Percentiles rank a stretch among this genome's conserved stretches.
These are phyloP conservation scores for Apis mellifera DNA, from an alignment of 1,140 invertebrate species.

Conservation along the genomic window DNA sequence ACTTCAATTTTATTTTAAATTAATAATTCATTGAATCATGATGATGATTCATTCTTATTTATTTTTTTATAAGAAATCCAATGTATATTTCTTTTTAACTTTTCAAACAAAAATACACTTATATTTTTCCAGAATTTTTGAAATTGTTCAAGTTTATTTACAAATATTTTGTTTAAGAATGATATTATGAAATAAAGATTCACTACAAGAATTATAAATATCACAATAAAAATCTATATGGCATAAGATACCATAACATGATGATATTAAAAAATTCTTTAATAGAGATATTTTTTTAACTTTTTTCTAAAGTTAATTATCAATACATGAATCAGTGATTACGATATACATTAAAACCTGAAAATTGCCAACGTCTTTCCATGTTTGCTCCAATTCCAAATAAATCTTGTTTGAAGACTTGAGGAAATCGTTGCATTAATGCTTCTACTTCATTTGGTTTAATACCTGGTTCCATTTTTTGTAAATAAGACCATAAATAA, in stretches of 20 bases:
- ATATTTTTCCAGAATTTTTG: neutral
- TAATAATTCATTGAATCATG: neutral
- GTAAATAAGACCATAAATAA: constrained; percentile 92
- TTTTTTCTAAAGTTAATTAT: constrained; percentile 21
- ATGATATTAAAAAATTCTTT: constrained; percentile 27
- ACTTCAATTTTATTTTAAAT: neutral
- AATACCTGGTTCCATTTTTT: constrained; percentile 86
- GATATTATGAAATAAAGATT: neutral
- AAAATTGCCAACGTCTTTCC: constrained; percentile 90
- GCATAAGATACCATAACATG: neutral
- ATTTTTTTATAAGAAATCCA: neutral
- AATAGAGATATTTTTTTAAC: neutral
- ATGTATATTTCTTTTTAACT: neutral
- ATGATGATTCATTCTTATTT: neutral
- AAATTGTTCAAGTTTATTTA: constrained; percentile 16
- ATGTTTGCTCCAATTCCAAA: constrained; percentile 89
- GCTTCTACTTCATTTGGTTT: constrained; percentile 88
- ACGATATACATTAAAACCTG: constrained; percentile 82
- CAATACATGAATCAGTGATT: constrained; percentile 63
- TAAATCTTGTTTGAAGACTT: constrained; percentile 89
- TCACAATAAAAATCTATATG: constrained; percentile 25
- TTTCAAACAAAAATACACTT: neutral
- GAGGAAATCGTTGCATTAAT: constrained; percentile 88
- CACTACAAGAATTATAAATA: constrained; percentile 14
- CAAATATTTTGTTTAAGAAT: neutral